A percentile compares a stretch with the other conserved stretches of the same genome.
Evolutionary conservation across 2,113 vertebrate species (phyloP).

Genomic region (Lanius collurio): DNA sequence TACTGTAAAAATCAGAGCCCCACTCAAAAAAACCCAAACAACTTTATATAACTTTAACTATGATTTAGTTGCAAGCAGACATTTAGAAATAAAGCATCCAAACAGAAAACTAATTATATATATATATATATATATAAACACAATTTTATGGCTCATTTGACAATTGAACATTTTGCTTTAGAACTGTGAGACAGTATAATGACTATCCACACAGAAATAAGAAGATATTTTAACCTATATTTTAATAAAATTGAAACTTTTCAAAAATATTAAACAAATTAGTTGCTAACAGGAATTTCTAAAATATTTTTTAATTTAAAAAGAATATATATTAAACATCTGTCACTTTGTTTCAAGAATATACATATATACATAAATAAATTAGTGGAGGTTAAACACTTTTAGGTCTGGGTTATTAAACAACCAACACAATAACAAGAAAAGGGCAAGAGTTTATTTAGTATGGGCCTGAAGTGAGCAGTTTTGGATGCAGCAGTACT

Average conservation of each 20-base stretch:
- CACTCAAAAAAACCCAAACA: not conserved
- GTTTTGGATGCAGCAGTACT: not conserved
- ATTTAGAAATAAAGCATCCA: not conserved
- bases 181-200: not conserved
- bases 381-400: not conserved
- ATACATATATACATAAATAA: not conserved
- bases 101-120: not conserved
- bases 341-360: not conserved
- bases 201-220: not conserved
- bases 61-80: not conserved
- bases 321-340: not conserved
- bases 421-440: not conserved
- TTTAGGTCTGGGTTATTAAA: not conserved
- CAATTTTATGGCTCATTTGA: not conserved
- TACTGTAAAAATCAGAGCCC: not conserved
- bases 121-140: not conserved
- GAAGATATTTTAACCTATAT: not conserved
- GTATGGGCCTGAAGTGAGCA: not conserved
- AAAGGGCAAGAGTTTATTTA: not conserved
- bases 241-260: not conserved
- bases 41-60: not conserved
- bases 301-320: not conserved
- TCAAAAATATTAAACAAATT: not conserved
- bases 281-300: not conserved
- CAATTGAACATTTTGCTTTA: not conserved